phyloP scores from a whole-genome alignment of 2,797 vertebrate species.

The Macropodus opercularis region DNA sequence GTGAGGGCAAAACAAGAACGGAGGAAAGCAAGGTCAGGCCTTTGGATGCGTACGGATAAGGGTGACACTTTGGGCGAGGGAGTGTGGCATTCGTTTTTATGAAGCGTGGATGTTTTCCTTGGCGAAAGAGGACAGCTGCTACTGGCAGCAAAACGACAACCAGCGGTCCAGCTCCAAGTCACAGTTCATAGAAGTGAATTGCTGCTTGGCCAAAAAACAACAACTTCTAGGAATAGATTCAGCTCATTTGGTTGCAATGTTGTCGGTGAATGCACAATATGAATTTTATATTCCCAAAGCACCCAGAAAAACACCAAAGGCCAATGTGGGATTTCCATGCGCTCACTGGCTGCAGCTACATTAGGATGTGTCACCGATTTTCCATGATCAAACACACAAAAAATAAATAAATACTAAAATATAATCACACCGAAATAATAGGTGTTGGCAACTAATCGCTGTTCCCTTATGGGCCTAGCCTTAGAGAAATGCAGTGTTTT shows the following conservation, averaged over 20 bases:
- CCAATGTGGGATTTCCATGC: conserved; percentile 11
- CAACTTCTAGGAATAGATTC: conserved; percentile 24
- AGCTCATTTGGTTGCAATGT: conserved; percentile 5
- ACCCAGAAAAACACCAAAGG: conserved; percentile 29
- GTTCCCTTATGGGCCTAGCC: not conserved
- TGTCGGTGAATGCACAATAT: not conserved
- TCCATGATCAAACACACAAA: conserved; percentile 9
- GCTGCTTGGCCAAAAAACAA: conserved; percentile 6
- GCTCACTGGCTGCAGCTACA: not conserved
- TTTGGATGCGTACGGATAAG: conserved; percentile 16
- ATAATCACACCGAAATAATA: not conserved
- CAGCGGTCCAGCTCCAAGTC: conserved; percentile 20
- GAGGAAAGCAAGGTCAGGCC: conserved; percentile 22
- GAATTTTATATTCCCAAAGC: conserved; percentile 31
- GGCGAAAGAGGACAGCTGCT: conserved; percentile 44
- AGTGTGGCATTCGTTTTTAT: conserved; percentile 42
- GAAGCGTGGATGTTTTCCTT: conserved; percentile 54
- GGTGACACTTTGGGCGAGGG: conserved; percentile 20
- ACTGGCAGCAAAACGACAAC: conserved; percentile 31
- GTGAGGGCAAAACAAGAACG: not conserved
- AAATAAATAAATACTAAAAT: not conserved
- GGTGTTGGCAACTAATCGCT: not conserved
- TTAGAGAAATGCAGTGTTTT: conserved; percentile 1
- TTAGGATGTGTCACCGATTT: conserved; percentile 5
- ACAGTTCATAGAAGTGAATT: conserved; percentile 14